Conservation (phyloP, 2,113 vertebrate species). For the Erythrocebus patas region DNA sequence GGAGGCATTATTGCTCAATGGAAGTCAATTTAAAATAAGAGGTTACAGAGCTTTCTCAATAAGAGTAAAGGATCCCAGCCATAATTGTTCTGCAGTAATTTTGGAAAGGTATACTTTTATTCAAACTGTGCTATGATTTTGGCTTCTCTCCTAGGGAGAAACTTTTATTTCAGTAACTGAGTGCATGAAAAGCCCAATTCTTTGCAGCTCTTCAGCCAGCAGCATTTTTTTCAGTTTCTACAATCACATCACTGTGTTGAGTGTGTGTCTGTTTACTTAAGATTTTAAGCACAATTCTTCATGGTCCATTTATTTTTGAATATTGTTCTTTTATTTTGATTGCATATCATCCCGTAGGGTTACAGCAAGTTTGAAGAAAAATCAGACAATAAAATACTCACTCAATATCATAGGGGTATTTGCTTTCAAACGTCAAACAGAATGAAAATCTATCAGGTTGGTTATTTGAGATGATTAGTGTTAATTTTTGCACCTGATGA, state of each 20-base stretch:
- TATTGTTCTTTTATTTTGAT: conserved; percentile 41
- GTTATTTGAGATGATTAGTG: background rate
- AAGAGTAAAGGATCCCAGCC: conserved; percentile 16
- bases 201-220: background rate
- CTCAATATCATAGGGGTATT: background rate
- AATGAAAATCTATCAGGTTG: background rate
- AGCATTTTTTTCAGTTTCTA: background rate
- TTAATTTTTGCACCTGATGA: conserved; percentile 29
- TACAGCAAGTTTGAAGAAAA: background rate
- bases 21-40: conserved; percentile 62
- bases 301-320: background rate
- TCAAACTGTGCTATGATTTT: conserved; percentile 27
- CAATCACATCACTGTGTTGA: background rate
- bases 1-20: conserved; percentile 34
- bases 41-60: conserved; percentile 34
- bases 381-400: background rate
- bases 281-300: conserved; percentile 16
- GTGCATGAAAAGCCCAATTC: conserved; percentile 21
- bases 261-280: background rate
- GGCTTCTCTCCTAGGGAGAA: conserved; percentile 16
- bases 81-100: conserved; percentile 38
- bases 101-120: conserved; percentile 45
- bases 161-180: background rate
- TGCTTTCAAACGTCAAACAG: conserved; percentile 36
- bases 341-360: background rate